Evolutionary conservation across 2,113 vertebrate species (phyloP).

Genomic region (Muntiacus reevesi): DNA sequence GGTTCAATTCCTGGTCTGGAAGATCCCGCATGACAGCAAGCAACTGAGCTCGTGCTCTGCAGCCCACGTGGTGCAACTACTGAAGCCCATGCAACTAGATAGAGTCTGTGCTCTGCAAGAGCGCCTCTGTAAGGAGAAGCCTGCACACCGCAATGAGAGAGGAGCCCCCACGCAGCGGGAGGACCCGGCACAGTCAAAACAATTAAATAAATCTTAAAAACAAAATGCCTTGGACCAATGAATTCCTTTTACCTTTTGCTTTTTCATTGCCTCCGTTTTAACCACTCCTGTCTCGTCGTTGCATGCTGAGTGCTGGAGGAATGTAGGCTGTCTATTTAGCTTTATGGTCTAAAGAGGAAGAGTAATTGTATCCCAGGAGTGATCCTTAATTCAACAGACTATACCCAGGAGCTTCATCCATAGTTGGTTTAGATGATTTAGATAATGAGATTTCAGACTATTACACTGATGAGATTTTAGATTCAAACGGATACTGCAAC

Average conservation of each 20-base stretch:
- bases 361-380: background rate
- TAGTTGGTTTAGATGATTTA: background rate
- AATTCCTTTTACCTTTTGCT: background rate
- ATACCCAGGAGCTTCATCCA: background rate
- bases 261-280: background rate
- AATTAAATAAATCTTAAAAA: background rate
- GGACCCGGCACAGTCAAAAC: background rate
- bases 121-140: background rate
- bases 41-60: background rate
- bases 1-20: background rate
- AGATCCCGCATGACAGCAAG: background rate
- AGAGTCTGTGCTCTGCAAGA: background rate
- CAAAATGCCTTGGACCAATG: background rate
- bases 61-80: background rate
- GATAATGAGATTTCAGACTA: background rate
- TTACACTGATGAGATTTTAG: background rate
- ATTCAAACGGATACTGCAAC: background rate
- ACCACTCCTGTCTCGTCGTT: background rate
- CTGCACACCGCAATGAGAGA: background rate
- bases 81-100: background rate
- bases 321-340: background rate
- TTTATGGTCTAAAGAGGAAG: background rate
- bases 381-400: background rate
- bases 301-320: background rate
- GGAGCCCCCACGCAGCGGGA: accelerated